Base-by-base conservation (phyloP, 2,113 vertebrate species). In the Hippotragus niger region DNA sequence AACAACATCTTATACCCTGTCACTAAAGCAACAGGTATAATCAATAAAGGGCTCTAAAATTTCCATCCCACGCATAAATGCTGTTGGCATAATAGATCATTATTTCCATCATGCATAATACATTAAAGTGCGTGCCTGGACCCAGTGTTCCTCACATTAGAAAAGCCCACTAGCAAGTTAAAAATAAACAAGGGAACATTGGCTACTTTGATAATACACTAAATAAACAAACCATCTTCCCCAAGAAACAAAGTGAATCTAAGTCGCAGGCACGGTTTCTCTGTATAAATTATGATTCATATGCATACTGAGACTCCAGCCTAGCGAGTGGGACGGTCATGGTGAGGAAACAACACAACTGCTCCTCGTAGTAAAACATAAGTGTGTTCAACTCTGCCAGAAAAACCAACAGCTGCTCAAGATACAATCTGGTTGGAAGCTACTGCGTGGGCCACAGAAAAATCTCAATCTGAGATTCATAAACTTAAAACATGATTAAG, bases 101-200 rank as follows among this genome's bases (percentile, higher is more conserved):
- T 81, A 92, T 93, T 97, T 93, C 88, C 78, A 88, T 81, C n/a
- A 52, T 45, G 27, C 47, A 90, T 89, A 87, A 97, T 84, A 78
- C 33, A 91, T n/a, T 80, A 29, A 90, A 25, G 94, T 57, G 21
- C 1, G 1, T 52, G 60, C 67, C 88, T 87, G 57, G n/a, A 45
- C 50, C 58, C 88, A 81, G 17, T 31, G 52, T 55, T 91, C 40
- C n/a, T 23, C 80, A 90, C 52, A 36, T 81, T 74, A 95, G 71
- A 81, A 94, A 91, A 97, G 10, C 50, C 83, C 82, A 53, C 16
- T 83, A 12, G 43, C 55, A 29, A 29, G 60, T 84, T 95, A 96
- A 91, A 96, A 97, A 92, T 94, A 89, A 95, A 52, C 10, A 93
- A 81, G 74, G 33, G 62, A 96, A 96, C 47, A 29, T 0, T 11